Base-by-base conservation (phyloP, 2,888 invertebrate genomes). In the Elysia crispata region DNA sequence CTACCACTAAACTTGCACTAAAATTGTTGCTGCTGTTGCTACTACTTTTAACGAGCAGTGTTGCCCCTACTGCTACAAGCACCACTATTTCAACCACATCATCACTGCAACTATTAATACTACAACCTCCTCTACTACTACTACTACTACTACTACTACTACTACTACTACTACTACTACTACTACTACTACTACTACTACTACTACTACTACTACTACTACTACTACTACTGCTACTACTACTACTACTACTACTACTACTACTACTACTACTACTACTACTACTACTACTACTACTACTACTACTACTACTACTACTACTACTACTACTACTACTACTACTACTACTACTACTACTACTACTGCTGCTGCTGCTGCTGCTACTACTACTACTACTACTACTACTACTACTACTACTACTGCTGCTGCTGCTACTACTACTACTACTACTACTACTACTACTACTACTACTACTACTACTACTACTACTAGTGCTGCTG, bases 161-260 rank as follows among this genome's bases (percentile, higher is more conserved):
- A 77, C 77, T 69, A 74, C 74, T 79, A 41, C 74, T 64, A 41
- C 72, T 74, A 74, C 77, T 77, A 69, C 77, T 77, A 69, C 77
- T 77, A 69, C 77, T 77, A 69, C 77, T 70, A 50, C 77, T 77
- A 69, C 77, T 70, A 25, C 77, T 77, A 69, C 77, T 77, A 54
- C 77, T 77, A 77, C 77, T 77, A 77, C 77, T 77, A 77, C 77
- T 77, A 77, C 77, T 77, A 50, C 77, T 77, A 28, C 77, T 77
- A 50, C 77, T 77, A 50, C 77, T 77, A 64, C 76, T 62, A 76
- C 62, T 62, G 33, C 64, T 62, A 28, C 25, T 62, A 64, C 76
- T 62, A 64, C 62, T 30, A 28, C 64, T 62, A 41, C 76, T 8
- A 15, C 60, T 3, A 25, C 60, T n/a, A 11, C 41, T 11, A 41